Base-by-base conservation (phyloP, 35 echinoderm and acorn worm species). In the Apostichopus parvimensis region DNA sequence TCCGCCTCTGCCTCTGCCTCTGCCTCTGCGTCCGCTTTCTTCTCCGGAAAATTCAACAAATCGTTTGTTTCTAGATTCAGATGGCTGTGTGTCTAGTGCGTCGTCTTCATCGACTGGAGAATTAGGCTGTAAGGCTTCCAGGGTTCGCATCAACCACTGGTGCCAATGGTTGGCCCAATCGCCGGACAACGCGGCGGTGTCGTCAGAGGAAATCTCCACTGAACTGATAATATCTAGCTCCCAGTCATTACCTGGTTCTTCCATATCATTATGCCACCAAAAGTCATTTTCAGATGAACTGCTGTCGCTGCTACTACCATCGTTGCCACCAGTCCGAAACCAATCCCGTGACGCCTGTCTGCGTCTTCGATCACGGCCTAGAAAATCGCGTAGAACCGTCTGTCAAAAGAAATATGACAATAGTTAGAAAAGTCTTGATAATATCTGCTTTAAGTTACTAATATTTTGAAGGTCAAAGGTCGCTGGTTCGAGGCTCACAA, bases 1-100 rank as follows among this genome's bases (percentile, higher is more conserved):
- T 56, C 79, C 79, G 15, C 79, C 79, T 17, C 79, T 53, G 6
- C 79, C 79, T 55, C 79, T 15, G 6, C 79, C 79, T 55, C 79
- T 15, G 25, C 26, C 26, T 28, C 26, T 1, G 26, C 52, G 2
- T 17, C 20, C 8, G 21, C 52, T 25, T 25, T 25, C 24, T 25
- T 25, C 52, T 21, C 20, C 0, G 17, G 0, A 1, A 28, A 28
- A 28, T 55, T 26, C 78, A 54, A 25, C 18, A 1, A 15, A 53
- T 82, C 79, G 1, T 8, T 82, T 82, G 18, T 8, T 82, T 82
- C 34, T 82, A 45, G 34, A 45, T 45, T 45, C 17, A 54, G 25
- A 54, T 82, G 10, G 6, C 79, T 45, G 34, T 45, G 3, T 45
- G 34, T 4, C 34, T 45, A 45, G 34, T 45, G 34, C 26, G 20